Conservation (phyloP, 2,888 invertebrate species). For the Athalia cordata region DNA sequence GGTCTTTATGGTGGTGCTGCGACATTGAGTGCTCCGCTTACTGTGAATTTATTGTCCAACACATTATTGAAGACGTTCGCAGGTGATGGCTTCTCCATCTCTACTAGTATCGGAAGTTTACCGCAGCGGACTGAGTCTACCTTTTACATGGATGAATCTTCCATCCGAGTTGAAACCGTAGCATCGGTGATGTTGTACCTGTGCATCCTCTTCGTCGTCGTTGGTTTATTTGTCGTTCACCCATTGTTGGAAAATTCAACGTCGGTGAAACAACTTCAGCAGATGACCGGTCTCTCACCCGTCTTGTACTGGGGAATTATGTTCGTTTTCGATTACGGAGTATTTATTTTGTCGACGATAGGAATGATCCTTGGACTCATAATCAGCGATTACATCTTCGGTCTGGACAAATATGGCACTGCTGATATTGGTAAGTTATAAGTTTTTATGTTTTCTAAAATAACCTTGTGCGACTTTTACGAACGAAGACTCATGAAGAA, state of each 20-base stretch:
- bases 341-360: conserved; percentile 61
- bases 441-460: too few species aligned
- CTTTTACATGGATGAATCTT: background rate
- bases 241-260: conserved; percentile 79
- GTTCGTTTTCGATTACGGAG: conserved; percentile 76
- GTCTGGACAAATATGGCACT: too few species aligned
- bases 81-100: conserved; percentile 61
- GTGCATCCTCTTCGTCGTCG: conserved; percentile 71
- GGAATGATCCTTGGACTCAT: too few species aligned
- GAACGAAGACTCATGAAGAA: too few species aligned
- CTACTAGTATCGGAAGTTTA: conserved; percentile 43
- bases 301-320: conserved; percentile 80
- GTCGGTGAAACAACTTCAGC: conserved; percentile 81
- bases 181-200: conserved; percentile 65
- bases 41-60: conserved; percentile 75
- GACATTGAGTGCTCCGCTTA: conserved; percentile 76
- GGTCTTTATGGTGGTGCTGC: conserved; percentile 75
- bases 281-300: conserved; percentile 80
- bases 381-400: too few species aligned
- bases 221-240: conserved; percentile 77
- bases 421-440: too few species aligned
- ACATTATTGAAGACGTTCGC: conserved; percentile 65
- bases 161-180: background rate
- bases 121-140: background rate
- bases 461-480: too few species aligned